These are phyloP conservation scores for Mormyrus lacerda DNA, from an alignment of 2,113 vertebrate species.

Conservation along the genomic window DNA sequence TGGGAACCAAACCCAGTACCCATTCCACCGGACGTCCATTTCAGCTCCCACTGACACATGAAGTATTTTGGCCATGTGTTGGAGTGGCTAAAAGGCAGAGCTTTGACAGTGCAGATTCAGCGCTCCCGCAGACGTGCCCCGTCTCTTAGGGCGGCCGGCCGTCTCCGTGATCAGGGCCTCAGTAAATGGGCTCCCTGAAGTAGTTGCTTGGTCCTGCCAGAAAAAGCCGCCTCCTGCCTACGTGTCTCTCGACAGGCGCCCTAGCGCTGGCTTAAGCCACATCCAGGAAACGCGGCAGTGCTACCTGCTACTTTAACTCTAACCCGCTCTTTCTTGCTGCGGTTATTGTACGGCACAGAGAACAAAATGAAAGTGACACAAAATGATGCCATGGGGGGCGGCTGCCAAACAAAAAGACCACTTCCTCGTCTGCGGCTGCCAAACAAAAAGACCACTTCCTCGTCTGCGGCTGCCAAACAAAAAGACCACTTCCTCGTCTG, in stretches of 20 bases:
- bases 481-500: conserved; percentile 21
- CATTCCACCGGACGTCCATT: not conserved
- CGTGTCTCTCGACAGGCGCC: conserved; percentile 31
- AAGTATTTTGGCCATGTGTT: not conserved
- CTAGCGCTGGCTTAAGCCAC: conserved; percentile 25
- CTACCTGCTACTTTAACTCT: conserved; percentile 22
- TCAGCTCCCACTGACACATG: not conserved
- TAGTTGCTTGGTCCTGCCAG: conserved; percentile 18
- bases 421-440: conserved; percentile 24
- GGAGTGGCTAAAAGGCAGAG: not conserved
- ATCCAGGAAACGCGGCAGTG: conserved; percentile 16
- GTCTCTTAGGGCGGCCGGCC: not conserved
- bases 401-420: conserved; percentile 39
- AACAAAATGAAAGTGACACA: conserved; percentile 18
- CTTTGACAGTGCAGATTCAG: not conserved
- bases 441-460: conserved; percentile 34
- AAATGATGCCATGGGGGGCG: conserved; percentile 11
- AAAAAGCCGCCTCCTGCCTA: conserved; percentile 39
- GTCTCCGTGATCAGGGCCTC: conserved; percentile 13
- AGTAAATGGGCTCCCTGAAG: conserved; percentile 28
- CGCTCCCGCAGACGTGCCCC: not conserved
- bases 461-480: conserved; percentile 31
- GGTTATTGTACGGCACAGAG: conserved; percentile 20
- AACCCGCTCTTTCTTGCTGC: conserved; percentile 32
- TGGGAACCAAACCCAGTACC: not conserved